Conservation (phyloP, 2,113 vertebrate species). For the human (Homo sapiens) region GRCh38 chrX:31165501-31166000, state of each 20-base stretch:
- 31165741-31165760: background rate
- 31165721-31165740: background rate
- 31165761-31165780: background rate
- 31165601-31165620: background rate
- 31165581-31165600: background rate
- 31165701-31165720: background rate
- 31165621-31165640: background rate
- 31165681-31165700: background rate
- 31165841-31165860: background rate
- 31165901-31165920: constrained; percentile 8
- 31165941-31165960: background rate
- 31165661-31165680: background rate
- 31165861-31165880: background rate
- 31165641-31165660: background rate
- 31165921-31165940: background rate
- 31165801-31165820: background rate
- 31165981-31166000: constrained; percentile 28
- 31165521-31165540: constrained; percentile 23
- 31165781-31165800: background rate
- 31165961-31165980: constrained; percentile 1
- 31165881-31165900: background rate
- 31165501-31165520: background rate
- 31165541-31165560: constrained; percentile 1
- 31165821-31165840: background rate
- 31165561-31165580: background rate